Conservation (phyloP, 2,888 invertebrate species). For the Xanthia togata region DNA sequence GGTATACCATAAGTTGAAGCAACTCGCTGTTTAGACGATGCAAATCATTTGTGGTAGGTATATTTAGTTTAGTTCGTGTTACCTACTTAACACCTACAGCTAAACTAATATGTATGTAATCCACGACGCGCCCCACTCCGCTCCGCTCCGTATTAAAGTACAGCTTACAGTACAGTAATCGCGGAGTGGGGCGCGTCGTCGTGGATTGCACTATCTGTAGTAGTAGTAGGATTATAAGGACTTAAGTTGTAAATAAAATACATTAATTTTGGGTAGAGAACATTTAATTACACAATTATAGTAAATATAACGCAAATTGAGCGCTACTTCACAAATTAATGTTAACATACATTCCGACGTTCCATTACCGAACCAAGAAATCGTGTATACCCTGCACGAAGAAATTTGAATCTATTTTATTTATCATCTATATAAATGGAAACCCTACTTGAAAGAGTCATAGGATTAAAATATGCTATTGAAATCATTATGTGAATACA, state of each 20-base stretch:
- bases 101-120: not conserved
- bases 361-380: slow-evolving; percentile 65
- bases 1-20: not conserved
- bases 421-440: slow-evolving; percentile 64
- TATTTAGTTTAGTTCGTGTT: not conserved
- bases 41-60: not conserved
- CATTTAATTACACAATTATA: slow-evolving; percentile 76
- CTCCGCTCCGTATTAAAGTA: too few species aligned
- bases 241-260: slow-evolving; percentile 54
- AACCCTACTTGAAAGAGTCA: slow-evolving; percentile 75
- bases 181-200: too few species aligned
- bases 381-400: slow-evolving; percentile 87
- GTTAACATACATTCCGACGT: slow-evolving; percentile 73
- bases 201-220: too few species aligned
- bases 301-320: slow-evolving; percentile 76
- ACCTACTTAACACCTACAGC: not conserved
- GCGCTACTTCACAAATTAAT: slow-evolving; percentile 72
- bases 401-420: slow-evolving; percentile 83
- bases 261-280: slow-evolving; percentile 70
- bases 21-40: not conserved
- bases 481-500: slow-evolving; percentile 65
- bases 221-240: slow-evolving; percentile 7
- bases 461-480: slow-evolving; percentile 73
- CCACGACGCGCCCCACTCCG: too few species aligned
- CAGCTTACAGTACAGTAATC: too few species aligned